A percentile compares a stretch with the other conserved stretches of the same genome.
Evolutionary conservation across 2,797 vertebrate genomes (phyloP).

Genomic region (Notamacropus eugenii): DNA sequence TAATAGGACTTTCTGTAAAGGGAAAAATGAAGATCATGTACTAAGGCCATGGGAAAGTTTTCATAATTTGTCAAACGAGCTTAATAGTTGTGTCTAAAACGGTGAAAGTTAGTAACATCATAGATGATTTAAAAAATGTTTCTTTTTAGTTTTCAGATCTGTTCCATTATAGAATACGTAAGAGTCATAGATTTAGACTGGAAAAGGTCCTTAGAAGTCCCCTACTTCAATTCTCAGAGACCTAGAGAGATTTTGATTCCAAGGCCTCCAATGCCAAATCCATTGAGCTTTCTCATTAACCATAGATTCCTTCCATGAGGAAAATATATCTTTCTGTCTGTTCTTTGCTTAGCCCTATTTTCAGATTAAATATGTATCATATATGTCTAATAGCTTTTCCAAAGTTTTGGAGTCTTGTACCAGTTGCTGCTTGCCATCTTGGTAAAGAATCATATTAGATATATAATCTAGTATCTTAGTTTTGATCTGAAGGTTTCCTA

Average conservation of each 20-base stretch:
- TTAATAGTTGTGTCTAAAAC: not conserved
- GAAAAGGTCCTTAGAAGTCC: not conserved
- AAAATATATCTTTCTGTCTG: not conserved
- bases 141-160: not conserved
- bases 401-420: not conserved
- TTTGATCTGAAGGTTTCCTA: not conserved
- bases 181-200: not conserved
- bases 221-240: not conserved
- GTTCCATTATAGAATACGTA: not conserved
- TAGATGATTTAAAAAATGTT: not conserved
- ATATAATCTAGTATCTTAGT: not conserved
- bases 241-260: not conserved
- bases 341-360: not conserved
- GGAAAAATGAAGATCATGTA: not conserved
- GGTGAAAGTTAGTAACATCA: not conserved
- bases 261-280: not conserved
- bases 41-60: not conserved
- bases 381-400: not conserved
- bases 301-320: not conserved
- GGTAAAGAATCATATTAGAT: not conserved
- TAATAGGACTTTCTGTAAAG: not conserved
- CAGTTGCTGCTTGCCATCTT: not conserved
- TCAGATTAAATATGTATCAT: not conserved
- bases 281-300: not conserved
- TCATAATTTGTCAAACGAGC: not conserved